A percentile compares a stretch with the other conserved stretches of the same genome.
Conservation (phyloP, 1,140 invertebrate genomes). For the Eulimnadia texana region DNA sequence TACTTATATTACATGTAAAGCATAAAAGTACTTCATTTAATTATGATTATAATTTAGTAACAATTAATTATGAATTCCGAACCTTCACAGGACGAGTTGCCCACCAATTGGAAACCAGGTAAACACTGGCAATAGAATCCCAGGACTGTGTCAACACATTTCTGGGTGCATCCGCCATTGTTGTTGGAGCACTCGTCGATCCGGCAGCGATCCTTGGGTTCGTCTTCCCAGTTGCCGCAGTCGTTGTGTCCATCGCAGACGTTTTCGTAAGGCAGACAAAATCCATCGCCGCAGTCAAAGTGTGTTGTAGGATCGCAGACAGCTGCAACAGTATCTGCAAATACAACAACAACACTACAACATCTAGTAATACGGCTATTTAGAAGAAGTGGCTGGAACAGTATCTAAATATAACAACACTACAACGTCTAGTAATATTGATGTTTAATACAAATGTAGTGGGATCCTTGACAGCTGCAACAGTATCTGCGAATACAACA, state of each 20-base stretch:
- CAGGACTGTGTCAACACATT: slow-evolving; percentile 57
- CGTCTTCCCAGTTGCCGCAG: slow-evolving; percentile 68
- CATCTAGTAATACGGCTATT: no score
- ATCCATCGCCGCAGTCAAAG: slow-evolving; percentile 62
- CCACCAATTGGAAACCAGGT: slow-evolving; percentile 51
- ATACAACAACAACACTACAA: no score
- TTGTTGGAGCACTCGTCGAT: slow-evolving; percentile 59
- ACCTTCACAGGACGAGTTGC: slow-evolving; percentile 65
- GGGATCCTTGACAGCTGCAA: no score
- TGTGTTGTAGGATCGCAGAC: slow-evolving; percentile 53
- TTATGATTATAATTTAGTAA: background rate
- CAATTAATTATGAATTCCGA: slow-evolving; percentile 22
- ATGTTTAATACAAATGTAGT: no score
- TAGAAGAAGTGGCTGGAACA: no score
- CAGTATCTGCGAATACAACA: no score
- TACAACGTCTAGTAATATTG: no score
- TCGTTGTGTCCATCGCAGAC: slow-evolving; percentile 68
- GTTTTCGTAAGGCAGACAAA: slow-evolving; percentile 56
- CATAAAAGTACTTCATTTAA: no score
- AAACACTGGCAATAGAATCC: slow-evolving; percentile 64
- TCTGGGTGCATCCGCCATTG: slow-evolving; percentile 76
- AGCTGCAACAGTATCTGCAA: slow-evolving; percentile 21
- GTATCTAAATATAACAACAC: no score
- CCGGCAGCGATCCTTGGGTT: slow-evolving; percentile 50
- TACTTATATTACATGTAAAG: no score